phyloP scores from a whole-genome alignment of 1,140 invertebrate genomes.

The Aphelinus certus region DNA sequence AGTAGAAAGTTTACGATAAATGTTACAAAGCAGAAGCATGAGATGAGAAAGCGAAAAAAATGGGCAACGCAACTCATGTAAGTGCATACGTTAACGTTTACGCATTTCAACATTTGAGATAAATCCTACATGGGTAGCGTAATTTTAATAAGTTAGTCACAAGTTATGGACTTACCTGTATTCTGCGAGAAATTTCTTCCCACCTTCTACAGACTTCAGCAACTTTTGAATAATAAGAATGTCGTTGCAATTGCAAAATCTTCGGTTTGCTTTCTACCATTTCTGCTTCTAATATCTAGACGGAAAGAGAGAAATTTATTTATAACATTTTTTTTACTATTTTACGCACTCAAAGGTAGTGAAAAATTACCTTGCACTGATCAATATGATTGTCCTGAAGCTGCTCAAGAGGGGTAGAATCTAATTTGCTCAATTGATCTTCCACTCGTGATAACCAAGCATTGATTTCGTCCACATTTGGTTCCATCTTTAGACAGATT shows the following conservation, averaged over 20 bases:
- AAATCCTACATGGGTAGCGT: constrained; percentile 15
- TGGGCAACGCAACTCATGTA: constrained; percentile 13
- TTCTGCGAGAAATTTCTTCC: constrained; percentile 58
- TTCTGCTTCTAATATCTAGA: constrained; percentile 59
- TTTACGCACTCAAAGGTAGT: background rate
- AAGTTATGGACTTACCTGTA: constrained; percentile 55
- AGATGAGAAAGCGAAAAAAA: constrained; percentile 20
- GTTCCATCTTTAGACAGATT: constrained; percentile 52
- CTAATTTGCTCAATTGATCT: constrained; percentile 59
- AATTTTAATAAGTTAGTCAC: background rate
- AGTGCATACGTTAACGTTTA: background rate
- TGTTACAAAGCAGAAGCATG: constrained; percentile 39
- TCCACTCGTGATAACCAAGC: constrained; percentile 65
- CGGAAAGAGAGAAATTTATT: constrained; percentile 17
- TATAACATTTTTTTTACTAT: constrained; percentile 26
- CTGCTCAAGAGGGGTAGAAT: constrained; percentile 55
- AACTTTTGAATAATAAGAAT: constrained; percentile 60
- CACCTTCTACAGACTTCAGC: constrained; percentile 60
- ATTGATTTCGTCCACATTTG: constrained; percentile 65
- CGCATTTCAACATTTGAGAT: background rate
- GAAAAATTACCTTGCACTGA: constrained; percentile 60
- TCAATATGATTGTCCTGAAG: constrained; percentile 63
- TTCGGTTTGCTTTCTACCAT: constrained; percentile 61
- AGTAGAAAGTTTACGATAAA: constrained; percentile 49
- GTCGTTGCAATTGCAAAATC: constrained; percentile 59